Conservation (phyloP, 2,113 vertebrate genomes). For the Lanius collurio region DNA sequence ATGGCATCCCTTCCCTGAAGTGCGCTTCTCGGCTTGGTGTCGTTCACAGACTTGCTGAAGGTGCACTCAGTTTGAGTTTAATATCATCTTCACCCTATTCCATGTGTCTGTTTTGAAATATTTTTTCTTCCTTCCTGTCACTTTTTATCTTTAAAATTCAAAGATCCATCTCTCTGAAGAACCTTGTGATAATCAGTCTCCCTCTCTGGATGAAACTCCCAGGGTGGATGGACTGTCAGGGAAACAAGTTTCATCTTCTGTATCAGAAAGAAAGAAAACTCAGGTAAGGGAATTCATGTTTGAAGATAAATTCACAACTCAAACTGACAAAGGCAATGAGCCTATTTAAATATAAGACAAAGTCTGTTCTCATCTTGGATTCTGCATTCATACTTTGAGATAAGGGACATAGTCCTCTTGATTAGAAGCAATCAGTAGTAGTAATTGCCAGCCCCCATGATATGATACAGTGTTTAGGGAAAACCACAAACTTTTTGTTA, state of each 20-base stretch:
- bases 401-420: background rate
- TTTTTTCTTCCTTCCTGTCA: background rate
- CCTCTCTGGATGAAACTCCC: background rate
- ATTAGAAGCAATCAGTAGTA: background rate
- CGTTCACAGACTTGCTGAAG: background rate
- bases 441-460: background rate
- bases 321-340: background rate
- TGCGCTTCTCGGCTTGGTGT: accelerated
- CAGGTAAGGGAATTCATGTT: constrained; percentile 22
- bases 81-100: background rate
- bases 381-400: background rate
- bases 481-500: background rate
- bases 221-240: background rate
- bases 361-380: background rate
- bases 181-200: background rate
- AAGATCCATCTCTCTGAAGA: background rate
- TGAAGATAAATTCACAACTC: background rate
- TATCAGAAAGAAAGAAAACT: constrained; percentile 50
- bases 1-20: background rate
- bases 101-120: background rate
- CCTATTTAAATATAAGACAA: background rate
- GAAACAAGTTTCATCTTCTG: background rate
- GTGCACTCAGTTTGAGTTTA: background rate
- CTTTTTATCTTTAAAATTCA: background rate
- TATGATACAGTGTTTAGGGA: background rate